Conservation (phyloP, 2,113 vertebrate genomes). For the Tylochromis polylepis region DNA sequence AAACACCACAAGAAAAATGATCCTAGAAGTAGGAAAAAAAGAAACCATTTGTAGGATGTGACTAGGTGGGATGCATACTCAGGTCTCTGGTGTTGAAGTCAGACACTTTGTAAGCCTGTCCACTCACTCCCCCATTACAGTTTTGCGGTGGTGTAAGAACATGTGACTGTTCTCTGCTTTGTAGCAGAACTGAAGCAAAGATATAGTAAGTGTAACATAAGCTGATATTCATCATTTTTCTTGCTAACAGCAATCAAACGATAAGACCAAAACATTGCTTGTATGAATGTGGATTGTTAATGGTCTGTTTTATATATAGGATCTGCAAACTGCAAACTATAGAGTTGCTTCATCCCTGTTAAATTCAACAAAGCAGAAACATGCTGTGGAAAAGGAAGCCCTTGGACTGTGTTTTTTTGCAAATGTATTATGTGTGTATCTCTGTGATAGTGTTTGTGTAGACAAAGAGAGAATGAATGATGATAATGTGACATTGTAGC, state of each 20-base stretch:
- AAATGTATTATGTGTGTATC: background rate
- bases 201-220: background rate
- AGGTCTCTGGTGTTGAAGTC: background rate
- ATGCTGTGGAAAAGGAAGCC: background rate
- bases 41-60: background rate
- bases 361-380: background rate
- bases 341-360: background rate
- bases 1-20: background rate
- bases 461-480: background rate
- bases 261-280: background rate
- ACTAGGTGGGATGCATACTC: background rate
- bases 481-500: background rate
- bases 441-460: background rate
- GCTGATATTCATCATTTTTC: background rate
- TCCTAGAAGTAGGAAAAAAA: background rate
- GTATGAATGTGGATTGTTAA: background rate
- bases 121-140: background rate
- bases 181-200: background rate
- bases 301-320: rapidly evolving
- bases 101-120: background rate
- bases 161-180: background rate
- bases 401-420: background rate
- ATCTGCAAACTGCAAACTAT: background rate
- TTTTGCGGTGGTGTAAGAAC: background rate
- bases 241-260: background rate